Conservation (phyloP, 2,797 vertebrate species). For the Zalophus californianus region DNA sequence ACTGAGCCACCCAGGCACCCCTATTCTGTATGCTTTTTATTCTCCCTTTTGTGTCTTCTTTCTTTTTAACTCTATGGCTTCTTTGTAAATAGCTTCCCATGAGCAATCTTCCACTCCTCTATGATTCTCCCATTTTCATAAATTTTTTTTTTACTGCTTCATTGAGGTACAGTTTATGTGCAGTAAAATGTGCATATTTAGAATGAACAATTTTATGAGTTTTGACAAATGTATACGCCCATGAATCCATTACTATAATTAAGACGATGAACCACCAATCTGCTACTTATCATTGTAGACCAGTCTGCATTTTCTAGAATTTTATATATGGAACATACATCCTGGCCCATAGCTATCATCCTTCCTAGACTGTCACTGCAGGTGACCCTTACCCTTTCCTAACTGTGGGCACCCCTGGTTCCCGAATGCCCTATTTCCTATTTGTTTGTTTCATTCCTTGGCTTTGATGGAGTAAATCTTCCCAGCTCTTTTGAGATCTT, state of each 20-base stretch:
- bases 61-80: background rate
- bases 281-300: background rate
- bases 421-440: background rate
- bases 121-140: slow-evolving; percentile 21
- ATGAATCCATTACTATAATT: background rate
- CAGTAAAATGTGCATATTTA: background rate
- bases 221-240: background rate
- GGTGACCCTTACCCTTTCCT: background rate
- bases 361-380: background rate
- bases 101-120: background rate
- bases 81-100: background rate
- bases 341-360: background rate
- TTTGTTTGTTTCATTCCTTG: background rate
- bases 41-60: background rate
- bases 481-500: background rate
- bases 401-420: background rate
- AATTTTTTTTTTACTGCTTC: background rate
- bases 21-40: background rate
- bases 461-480: background rate
- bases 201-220: background rate
- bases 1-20: background rate
- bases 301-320: background rate
- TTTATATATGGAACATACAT: background rate
- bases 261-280: background rate
- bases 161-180: background rate